Evolutionary conservation across 2,888 invertebrate species (phyloP), one percentile per base, ranked within the genome.

Genomic region (Gasteruption jaculator): DNA sequence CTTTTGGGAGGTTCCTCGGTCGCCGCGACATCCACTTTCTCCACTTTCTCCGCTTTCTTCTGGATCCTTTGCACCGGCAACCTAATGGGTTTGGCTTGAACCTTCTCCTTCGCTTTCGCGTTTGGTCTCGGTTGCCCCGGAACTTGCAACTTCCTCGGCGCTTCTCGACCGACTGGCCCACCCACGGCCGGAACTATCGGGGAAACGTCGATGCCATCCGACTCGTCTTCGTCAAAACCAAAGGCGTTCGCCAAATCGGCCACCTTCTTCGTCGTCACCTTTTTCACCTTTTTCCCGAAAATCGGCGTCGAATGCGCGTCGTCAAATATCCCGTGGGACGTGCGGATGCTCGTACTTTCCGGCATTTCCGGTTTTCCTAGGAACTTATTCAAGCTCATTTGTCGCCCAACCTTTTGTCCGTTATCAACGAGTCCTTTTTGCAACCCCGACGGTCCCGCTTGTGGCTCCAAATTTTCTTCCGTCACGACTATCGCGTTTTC

Each of bases 361-460:
- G 66, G 66, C 49, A 57, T 53, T 19, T 61, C 58, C 6, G 52
- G 52, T 24, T 65, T 21, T 37, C 61, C 63, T 18, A 67, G 47
- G 41, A 61, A 67, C 30, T 48, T 52, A 48, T 65, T 52, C 3
- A 67, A 51, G 48, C 60, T 66, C 10, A 62, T 56, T 41, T 67
- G 66, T 18, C 40, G 49, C 6, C 63, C 32, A 14, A 53, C 12
- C 32, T 39, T 44, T 8, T 52, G 21, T 1, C 54, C 45, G 7
- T 14, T 29, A 3, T 7, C n/a, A 33, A 12, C 4, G 16, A n/a
- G 30, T 8, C 3, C 15, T 5, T 41, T 45, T 32, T 47, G 53
- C 11, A 51, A 26, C 10, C 48, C 58, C 2, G 55, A 63, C n/a
- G 54, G 50, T 19, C 60, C 57, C 29, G 57, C 50, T 38, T 39